Percentiles rank a stretch among this genome's conserved stretches.
Conservation (phyloP, 2,888 invertebrate genomes). For the Amaurobius ferox region DNA sequence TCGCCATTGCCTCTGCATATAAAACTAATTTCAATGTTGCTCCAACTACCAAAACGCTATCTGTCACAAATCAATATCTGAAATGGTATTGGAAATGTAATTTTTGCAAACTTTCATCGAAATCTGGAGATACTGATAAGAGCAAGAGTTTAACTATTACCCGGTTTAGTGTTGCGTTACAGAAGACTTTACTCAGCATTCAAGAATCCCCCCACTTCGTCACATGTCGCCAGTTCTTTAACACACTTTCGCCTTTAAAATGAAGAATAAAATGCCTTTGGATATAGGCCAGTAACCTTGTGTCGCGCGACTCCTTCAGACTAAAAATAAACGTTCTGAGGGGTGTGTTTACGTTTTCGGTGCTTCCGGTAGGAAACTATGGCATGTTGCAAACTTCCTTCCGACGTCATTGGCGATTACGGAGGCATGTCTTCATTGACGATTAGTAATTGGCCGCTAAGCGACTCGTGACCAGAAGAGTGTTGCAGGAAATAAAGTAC, state of each 20-base stretch:
- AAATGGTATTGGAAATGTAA: no score
- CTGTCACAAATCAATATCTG: no score
- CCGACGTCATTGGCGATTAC: neutral
- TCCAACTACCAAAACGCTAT: no score
- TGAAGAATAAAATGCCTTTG: neutral
- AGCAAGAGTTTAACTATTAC: no score
- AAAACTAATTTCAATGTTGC: no score
- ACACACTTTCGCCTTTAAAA: neutral
- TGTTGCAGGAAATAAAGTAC: neutral
- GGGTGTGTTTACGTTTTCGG: neutral
- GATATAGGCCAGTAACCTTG: constrained; percentile 7
- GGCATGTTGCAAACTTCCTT: neutral
- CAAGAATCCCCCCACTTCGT: neutral
- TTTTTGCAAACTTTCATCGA: no score
- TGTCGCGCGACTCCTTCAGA: neutral
- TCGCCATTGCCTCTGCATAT: no score
- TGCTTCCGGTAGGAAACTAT: neutral
- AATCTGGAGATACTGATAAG: no score
- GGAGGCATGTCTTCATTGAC: neutral
- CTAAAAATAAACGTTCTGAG: neutral
- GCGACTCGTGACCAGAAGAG: neutral
- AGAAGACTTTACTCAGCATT: no score
- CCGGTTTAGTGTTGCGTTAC: no score
- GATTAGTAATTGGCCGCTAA: neutral
- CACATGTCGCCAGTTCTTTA: neutral